These are phyloP conservation scores for Apomyelois bistriatella DNA, from an alignment of 2,888 invertebrate genomes.

Conservation along the genomic window DNA sequence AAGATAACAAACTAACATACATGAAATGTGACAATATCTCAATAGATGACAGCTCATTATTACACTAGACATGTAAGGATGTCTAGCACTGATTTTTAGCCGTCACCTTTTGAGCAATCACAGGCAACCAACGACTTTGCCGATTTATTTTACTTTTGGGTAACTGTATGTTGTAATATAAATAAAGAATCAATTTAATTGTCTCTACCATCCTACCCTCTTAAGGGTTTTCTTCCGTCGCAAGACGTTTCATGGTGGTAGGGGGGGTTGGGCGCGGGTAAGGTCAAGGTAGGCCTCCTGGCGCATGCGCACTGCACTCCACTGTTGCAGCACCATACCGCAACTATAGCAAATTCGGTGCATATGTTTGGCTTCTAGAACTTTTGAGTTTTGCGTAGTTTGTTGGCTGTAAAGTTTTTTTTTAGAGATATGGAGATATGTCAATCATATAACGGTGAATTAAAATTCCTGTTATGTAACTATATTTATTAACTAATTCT, in stretches of 20 bases:
- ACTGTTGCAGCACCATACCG: constrained; percentile 31
- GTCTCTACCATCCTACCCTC: not conserved
- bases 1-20: too few species aligned
- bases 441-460: too few species aligned
- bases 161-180: not conserved
- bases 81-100: too few species aligned
- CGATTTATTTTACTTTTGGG: too few species aligned
- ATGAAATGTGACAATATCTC: too few species aligned
- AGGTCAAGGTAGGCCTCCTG: constrained; percentile 61
- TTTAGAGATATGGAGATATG: too few species aligned
- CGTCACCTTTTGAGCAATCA: too few species aligned
- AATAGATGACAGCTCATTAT: too few species aligned
- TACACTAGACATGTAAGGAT: too few species aligned
- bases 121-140: too few species aligned
- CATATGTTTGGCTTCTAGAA: not conserved
- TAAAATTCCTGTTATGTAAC: too few species aligned
- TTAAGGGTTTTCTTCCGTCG: not conserved
- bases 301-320: constrained; percentile 58
- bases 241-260: not conserved
- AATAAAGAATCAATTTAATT: not conserved
- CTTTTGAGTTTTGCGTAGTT: not conserved
- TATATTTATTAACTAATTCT: too few species aligned
- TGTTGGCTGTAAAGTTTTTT: not conserved
- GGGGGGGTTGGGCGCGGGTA: constrained; percentile 36
- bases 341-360: constrained; percentile 14